Conservation (phyloP, 35 echinoderm and acorn worm genomes). For the Diadema setosum region DNA sequence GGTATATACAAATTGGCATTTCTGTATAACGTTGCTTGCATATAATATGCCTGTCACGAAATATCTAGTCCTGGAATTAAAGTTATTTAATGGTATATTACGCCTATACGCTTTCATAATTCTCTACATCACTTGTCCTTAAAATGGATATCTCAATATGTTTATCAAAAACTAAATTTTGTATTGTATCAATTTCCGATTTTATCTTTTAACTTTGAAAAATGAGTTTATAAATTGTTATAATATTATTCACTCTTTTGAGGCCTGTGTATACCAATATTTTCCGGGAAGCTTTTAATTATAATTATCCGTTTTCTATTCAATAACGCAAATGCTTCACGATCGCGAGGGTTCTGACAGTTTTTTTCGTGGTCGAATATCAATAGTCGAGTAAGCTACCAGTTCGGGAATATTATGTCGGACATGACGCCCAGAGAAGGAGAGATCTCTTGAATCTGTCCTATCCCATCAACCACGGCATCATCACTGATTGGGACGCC, state of each 20-base stretch:
- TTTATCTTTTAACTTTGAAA: too few species aligned
- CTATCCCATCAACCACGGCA: constrained; percentile 84
- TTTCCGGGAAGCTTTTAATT: not conserved
- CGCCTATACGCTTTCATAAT: too few species aligned
- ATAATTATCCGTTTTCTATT: not conserved
- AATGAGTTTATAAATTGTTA: too few species aligned
- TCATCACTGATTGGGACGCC: constrained; percentile 86
- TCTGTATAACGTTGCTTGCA: not conserved
- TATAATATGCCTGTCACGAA: not conserved
- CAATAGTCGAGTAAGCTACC: not conserved
- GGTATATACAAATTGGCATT: not conserved
- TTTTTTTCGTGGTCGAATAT: not conserved
- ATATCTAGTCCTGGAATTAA: not conserved
- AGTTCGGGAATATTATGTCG: not conserved
- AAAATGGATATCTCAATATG: not conserved
- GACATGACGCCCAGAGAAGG: constrained; percentile 79
- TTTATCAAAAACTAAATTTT: not conserved
- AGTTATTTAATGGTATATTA: not conserved
- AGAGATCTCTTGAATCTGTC: constrained; percentile 70
- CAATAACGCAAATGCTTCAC: not conserved
- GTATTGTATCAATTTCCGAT: too few species aligned
- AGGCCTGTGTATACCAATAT: not conserved
- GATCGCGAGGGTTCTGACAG: not conserved
- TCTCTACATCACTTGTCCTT: too few species aligned
- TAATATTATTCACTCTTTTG: not conserved